Percentiles rank a stretch among this genome's conserved stretches.
Conservation (phyloP, 2,888 invertebrate species). For the Zhuqinia jingwanae region DNA sequence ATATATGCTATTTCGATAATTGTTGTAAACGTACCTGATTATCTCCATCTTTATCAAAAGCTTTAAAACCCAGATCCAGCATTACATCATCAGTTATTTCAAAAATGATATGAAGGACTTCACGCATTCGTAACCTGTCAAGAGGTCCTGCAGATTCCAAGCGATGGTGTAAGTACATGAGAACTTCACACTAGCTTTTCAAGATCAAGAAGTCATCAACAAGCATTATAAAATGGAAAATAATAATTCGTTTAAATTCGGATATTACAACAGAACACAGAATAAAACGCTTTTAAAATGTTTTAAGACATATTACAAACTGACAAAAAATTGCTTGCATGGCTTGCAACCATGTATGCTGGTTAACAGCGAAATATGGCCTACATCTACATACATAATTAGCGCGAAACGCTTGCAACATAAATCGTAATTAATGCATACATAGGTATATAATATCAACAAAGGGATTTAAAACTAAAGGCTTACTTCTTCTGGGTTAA, state of each 20-base stretch:
- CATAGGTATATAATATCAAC: background rate
- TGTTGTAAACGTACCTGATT: slow-evolving; percentile 25
- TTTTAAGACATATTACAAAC: too few species aligned
- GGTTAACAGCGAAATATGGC: too few species aligned
- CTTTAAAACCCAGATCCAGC: slow-evolving; percentile 59
- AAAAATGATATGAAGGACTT: slow-evolving; percentile 57
- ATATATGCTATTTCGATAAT: background rate
- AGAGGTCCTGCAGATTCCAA: slow-evolving; percentile 24
- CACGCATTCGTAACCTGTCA: slow-evolving; percentile 52
- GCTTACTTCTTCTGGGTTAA: slow-evolving; percentile 55
- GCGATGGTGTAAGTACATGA: slow-evolving; percentile 41
- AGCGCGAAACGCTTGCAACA: too few species aligned
- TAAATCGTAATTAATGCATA: too few species aligned
- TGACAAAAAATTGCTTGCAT: too few species aligned
- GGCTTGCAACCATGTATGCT: too few species aligned
- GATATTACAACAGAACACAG: too few species aligned
- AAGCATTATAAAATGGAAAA: too few species aligned
- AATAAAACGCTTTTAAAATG: too few species aligned
- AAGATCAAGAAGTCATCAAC: too few species aligned
- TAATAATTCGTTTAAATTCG: too few species aligned
- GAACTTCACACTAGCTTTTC: slow-evolving; percentile 47
- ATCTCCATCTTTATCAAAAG: slow-evolving; percentile 60
- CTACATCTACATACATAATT: too few species aligned
- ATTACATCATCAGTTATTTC: slow-evolving; percentile 62
- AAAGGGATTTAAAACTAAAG: background rate